phyloP scores from a whole-genome alignment of 2,888 invertebrate species.

The Copidosoma aretas region DNA sequence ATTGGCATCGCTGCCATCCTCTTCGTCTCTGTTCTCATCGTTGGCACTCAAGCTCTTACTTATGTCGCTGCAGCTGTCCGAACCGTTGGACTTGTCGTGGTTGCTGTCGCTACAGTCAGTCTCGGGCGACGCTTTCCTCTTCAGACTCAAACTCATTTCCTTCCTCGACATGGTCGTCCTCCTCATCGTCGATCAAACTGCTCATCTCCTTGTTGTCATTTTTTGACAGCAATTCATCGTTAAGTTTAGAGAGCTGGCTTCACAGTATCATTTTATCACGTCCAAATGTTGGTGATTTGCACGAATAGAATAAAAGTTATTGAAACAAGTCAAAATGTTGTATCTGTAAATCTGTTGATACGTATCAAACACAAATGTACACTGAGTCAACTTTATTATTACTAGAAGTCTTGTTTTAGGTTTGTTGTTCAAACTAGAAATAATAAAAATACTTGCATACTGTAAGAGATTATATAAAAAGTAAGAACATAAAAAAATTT shows the following conservation, averaged over 20 bases:
- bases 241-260: constrained; percentile 56
- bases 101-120: constrained; percentile 39
- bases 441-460: too few species aligned
- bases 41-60: constrained; percentile 30
- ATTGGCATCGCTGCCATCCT: constrained; percentile 16
- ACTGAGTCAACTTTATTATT: too few species aligned
- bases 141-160: constrained; percentile 37
- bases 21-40: constrained; percentile 22
- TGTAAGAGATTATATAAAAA: too few species aligned
- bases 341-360: too few species aligned
- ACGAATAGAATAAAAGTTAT: too few species aligned
- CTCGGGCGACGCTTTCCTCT: constrained; percentile 44
- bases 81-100: constrained; percentile 31
- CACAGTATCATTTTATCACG: constrained; percentile 56
- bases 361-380: too few species aligned
- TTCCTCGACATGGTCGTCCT: constrained; percentile 39
- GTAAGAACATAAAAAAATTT: too few species aligned
- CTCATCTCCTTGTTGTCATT: constrained; percentile 49
- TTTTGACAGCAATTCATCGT: constrained; percentile 34
- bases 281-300: constrained; percentile 32
- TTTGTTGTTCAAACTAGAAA: too few species aligned
- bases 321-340: too few species aligned
- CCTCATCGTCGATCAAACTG: constrained; percentile 48
- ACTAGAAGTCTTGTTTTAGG: too few species aligned
- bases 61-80: constrained; percentile 31